Conservation (phyloP, 2,888 invertebrate species). For the Aricia artaxerxes region DNA sequence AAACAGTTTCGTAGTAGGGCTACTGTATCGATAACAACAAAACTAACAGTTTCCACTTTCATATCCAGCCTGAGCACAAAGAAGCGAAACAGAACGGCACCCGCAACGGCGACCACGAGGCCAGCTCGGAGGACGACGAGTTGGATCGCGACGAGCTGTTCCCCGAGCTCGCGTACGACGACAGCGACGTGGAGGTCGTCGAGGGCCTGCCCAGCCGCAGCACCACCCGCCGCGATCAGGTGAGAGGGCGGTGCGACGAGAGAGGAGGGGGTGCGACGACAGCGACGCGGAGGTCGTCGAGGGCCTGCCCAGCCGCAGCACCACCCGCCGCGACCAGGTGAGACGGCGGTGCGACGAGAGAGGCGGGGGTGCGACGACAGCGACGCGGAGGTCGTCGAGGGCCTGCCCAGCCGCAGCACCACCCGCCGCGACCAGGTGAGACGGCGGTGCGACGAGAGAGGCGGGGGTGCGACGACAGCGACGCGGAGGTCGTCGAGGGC, state of each 20-base stretch:
- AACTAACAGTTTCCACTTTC: too few relatives aligned
- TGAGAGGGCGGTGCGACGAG: constrained; percentile 44
- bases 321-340: constrained; percentile 74
- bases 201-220: constrained; percentile 62
- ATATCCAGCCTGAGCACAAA: constrained; percentile 13
- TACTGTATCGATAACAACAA: too few relatives aligned
- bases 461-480: constrained; percentile 67
- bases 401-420: constrained; percentile 59
- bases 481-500: constrained; percentile 59
- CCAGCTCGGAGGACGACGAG: constrained; percentile 52
- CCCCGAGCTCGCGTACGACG: constrained; percentile 74
- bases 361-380: background rate
- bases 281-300: constrained; percentile 59
- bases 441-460: constrained; percentile 18
- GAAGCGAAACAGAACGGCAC: constrained; percentile 59
- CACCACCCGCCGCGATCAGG: constrained; percentile 71
- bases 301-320: constrained; percentile 59
- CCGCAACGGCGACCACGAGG: constrained; percentile 58
- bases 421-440: constrained; percentile 74
- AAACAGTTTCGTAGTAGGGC: too few relatives aligned
- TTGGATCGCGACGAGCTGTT: constrained; percentile 65
- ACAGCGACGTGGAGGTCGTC: constrained; percentile 63
- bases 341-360: constrained; percentile 36
- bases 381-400: constrained; percentile 61
- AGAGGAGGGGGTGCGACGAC: background rate